Conservation (phyloP, 2,888 invertebrate species). For the Oscheius sp. region DNA sequence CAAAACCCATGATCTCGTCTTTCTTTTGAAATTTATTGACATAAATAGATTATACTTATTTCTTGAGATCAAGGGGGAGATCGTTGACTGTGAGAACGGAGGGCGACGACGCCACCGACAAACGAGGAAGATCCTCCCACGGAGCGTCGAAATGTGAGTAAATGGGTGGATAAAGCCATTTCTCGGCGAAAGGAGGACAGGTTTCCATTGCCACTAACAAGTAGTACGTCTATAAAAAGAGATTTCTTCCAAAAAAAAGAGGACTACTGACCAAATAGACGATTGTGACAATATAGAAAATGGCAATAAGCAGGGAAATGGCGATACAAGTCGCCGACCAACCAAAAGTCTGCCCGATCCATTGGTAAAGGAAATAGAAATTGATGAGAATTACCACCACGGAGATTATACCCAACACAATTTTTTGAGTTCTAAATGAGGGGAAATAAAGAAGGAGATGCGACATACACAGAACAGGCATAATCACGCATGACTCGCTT, state of each 20-base stretch:
- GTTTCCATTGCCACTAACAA: slow-evolving; percentile 57
- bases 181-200: slow-evolving; percentile 33
- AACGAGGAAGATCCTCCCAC: slow-evolving; percentile 44
- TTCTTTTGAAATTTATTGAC: slow-evolving; percentile 33
- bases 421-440: slow-evolving; percentile 72
- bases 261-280: slow-evolving; percentile 54
- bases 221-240: slow-evolving; percentile 52
- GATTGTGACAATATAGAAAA: slow-evolving; percentile 56
- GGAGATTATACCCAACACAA: slow-evolving; percentile 52
- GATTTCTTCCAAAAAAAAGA: neutral
- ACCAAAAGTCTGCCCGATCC: slow-evolving; percentile 46
- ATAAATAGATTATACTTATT: slow-evolving; percentile 4
- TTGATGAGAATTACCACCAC: slow-evolving; percentile 83
- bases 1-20: slow-evolving; percentile 16
- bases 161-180: slow-evolving; percentile 48
- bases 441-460: neutral
- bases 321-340: slow-evolving; percentile 52
- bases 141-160: slow-evolving; percentile 61
- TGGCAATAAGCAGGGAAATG: slow-evolving; percentile 44
- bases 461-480: slow-evolving; percentile 82
- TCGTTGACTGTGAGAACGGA: neutral
- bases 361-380: slow-evolving; percentile 79
- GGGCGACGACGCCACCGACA: neutral
- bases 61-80: slow-evolving; percentile 36
- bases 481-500: slow-evolving; percentile 85